Evolutionary conservation across 2,888 invertebrate genomes (phyloP).

Genomic region (Yponomeuta plumbellus): DNA sequence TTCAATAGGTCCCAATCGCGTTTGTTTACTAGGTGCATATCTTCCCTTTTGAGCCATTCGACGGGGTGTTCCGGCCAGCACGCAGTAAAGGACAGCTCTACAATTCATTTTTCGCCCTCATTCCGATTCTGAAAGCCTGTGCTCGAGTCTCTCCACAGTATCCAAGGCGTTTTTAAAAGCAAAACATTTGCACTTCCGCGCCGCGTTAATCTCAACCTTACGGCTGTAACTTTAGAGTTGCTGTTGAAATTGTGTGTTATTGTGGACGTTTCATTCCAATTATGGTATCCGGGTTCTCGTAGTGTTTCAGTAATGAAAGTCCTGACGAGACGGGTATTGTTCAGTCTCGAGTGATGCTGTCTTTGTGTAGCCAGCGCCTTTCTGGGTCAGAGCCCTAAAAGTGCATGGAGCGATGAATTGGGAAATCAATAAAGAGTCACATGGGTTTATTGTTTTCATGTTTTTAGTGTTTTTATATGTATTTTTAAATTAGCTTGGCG

Average conservation of each 20-base stretch:
- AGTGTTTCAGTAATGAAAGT: constrained; percentile 48
- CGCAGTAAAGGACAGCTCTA: constrained; percentile 17
- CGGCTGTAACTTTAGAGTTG: constrained; percentile 25
- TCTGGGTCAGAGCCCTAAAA: constrained; percentile 34
- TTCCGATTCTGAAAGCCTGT: constrained; percentile 43
- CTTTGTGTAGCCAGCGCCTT: constrained; percentile 20
- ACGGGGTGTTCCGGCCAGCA: neutral
- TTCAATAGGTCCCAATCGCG: too few species aligned
- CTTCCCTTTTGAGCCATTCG: too few species aligned
- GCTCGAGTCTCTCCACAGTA: constrained; percentile 37
- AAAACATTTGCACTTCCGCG: constrained; percentile 37
- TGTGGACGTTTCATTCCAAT: constrained; percentile 37
- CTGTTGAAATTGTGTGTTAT: constrained; percentile 22
- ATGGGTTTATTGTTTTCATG: too few species aligned
- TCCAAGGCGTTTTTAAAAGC: constrained; percentile 50
- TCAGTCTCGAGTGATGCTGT: constrained; percentile 30
- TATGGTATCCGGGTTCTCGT: constrained; percentile 34
- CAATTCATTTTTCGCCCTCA: constrained; percentile 45
- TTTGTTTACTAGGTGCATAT: too few species aligned
- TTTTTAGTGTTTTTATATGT: too few species aligned
- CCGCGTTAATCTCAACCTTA: constrained; percentile 28
- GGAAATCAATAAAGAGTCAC: constrained; percentile 2
- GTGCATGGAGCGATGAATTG: constrained; percentile 14
- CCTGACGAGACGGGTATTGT: constrained; percentile 31
- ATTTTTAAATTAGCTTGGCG: too few species aligned